These are phyloP conservation scores for Actenoides hombroni DNA, from an alignment of 2,113 vertebrate genomes.

Conservation along the genomic window DNA sequence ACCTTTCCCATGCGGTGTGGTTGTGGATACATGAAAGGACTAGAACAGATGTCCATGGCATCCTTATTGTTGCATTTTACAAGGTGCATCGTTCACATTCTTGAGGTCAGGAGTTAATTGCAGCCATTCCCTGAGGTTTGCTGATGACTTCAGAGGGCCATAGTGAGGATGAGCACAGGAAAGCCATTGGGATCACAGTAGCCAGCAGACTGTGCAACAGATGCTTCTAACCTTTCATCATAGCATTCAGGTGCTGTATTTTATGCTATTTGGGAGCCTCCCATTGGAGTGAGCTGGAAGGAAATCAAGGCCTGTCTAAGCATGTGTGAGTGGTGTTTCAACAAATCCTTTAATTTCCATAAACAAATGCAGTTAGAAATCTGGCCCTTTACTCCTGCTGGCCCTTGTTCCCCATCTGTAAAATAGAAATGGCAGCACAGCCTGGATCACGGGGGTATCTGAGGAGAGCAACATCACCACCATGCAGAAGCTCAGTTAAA, in stretches of 20 bases:
- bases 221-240: background rate
- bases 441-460: background rate
- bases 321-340: background rate
- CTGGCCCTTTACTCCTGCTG: background rate
- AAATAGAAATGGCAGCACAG: background rate
- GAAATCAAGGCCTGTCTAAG: background rate
- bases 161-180: background rate
- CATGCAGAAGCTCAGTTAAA: background rate
- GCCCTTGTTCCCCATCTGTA: background rate
- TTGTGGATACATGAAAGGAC: background rate
- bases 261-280: background rate
- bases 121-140: background rate
- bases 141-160: background rate
- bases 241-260: background rate
- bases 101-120: background rate
- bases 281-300: background rate
- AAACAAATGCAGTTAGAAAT: background rate
- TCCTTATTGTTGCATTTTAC: background rate
- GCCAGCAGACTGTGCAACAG: background rate
- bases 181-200: background rate
- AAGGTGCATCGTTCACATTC: background rate
- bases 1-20: background rate
- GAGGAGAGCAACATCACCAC: background rate
- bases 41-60: background rate
- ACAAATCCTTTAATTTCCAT: constrained; percentile 15